Conservation (phyloP, 2,888 invertebrate species). For the Phalangium opilio region DNA sequence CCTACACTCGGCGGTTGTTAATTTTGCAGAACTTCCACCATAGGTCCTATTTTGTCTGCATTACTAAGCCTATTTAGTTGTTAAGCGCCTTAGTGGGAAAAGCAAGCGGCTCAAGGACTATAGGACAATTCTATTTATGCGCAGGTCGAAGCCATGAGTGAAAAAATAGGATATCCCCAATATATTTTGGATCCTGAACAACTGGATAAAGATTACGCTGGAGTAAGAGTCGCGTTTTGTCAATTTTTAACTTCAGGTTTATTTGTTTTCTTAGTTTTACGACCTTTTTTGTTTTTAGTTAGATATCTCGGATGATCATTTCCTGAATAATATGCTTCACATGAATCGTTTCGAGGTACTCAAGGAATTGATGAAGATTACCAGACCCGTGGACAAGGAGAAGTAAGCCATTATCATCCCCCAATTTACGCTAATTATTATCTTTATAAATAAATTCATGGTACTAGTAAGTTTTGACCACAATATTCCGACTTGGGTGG, state of each 20-base stretch:
- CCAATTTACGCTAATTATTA: too few species aligned
- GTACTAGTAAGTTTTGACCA: too few species aligned
- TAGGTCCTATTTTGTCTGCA: too few species aligned
- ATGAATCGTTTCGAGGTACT: conserved; percentile 17
- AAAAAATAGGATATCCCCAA: conserved; percentile 18
- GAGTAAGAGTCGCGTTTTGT: conserved; percentile 39
- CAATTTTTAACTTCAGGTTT: background rate
- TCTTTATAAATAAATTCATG: too few species aligned
- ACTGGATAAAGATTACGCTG: conserved; percentile 60
- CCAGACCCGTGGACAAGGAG: conserved; percentile 17
- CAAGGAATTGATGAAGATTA: conserved; percentile 16
- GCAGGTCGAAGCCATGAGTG: conserved; percentile 17
- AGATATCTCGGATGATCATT: conserved; percentile 15
- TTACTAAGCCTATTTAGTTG: too few species aligned
- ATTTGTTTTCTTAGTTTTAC: background rate
- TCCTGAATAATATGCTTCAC: conserved; percentile 13
- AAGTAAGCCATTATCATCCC: conserved; percentile 5
- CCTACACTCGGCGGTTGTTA: too few species aligned
- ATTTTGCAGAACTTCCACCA: too few species aligned
- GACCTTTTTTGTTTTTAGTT: conserved; percentile 8
- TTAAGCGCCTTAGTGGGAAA: too few species aligned
- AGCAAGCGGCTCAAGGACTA: too few species aligned
- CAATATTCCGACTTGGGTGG: too few species aligned
- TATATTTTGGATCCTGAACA: conserved; percentile 57
- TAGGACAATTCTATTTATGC: too few species aligned